These are phyloP conservation scores for Thaleichthys pacificus DNA, from an alignment of 2,797 vertebrate species.

Conservation along the genomic window DNA sequence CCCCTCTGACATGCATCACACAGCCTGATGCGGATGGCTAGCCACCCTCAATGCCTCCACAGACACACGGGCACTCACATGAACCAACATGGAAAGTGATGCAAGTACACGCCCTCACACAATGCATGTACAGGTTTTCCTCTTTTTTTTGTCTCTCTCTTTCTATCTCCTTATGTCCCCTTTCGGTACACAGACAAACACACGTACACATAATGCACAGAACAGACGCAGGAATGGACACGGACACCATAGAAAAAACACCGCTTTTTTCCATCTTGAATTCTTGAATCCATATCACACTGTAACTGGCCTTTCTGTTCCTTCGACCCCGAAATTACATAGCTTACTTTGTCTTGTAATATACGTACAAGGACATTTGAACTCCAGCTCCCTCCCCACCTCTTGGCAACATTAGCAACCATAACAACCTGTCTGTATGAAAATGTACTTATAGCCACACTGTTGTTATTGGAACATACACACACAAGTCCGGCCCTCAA, in stretches of 20 bases:
- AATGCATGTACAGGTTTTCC: background rate
- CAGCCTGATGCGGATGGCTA: constrained; percentile 34
- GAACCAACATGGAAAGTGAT: background rate
- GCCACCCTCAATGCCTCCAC: constrained; percentile 44
- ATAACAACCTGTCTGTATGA: constrained; percentile 58
- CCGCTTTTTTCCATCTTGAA: background rate
- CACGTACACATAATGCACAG: background rate
- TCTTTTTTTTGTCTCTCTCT: background rate
- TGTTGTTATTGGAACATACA: constrained; percentile 63
- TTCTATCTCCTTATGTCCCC: background rate
- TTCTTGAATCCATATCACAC: background rate
- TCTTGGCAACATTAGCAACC: constrained; percentile 60
- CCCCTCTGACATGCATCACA: constrained; percentile 40
- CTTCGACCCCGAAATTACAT: background rate
- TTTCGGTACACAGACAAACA: background rate
- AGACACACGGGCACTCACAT: constrained; percentile 11
- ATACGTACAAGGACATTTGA: constrained; percentile 60
- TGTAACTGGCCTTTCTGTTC: background rate
- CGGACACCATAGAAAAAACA: background rate
- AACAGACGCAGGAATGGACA: background rate
- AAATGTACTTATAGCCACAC: constrained; percentile 50
- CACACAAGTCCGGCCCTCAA: constrained; percentile 47
- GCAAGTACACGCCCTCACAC: background rate
- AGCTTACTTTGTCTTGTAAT: constrained; percentile 51
- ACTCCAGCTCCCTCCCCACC: constrained; percentile 61